Evolutionary conservation across 1,140 invertebrate species (phyloP), one percentile per base, ranked within the genome.

Genomic region (Aleiodes sp.): DNA sequence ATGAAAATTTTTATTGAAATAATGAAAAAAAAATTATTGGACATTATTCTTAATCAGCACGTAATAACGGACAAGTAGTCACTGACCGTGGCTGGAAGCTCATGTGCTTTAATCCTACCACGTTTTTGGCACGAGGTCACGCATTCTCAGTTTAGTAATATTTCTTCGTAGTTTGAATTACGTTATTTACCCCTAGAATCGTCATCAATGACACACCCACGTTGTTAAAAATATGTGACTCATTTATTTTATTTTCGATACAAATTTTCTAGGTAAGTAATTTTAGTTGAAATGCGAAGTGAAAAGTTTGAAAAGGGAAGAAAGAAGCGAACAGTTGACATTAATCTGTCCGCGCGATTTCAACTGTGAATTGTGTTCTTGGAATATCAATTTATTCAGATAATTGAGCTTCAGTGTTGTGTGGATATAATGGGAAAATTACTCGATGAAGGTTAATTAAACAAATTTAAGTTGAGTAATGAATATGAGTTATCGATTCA

Each of bases 61-160:
- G 8, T 4, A 16, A 43, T 43, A 43, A 43, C 39, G n/a, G 14
- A n/a, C 39, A 16, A 16, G n/a, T 37, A 67, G 60, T 63, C n/a
- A 41, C 16, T 65, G 63, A 26, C 43, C n/a, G 39, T 6, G 16
- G 52, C 10, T 7, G 46, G 28, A 65, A 65, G 24, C 41, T 65
- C 41, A 46, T 26, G 43, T 2, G 39, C 39, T 26, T 56, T n/a
- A 56, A 56, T 57, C 26, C n/a, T 46, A 7, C 29, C 65, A 74
- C 63, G 62, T 72, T 78, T 73, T 70, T 79, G 77, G 77, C 76
- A 79, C 46, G 7, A 7, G n/a, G 69, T 72, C 73, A 75, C 76
- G 76, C 76, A 75, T 61, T 43, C 33, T 33, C 28, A 57, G n/a
- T 60, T 43, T 43, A 43, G n/a, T n/a, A n/a, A n/a, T n/a, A n/a